Percentiles rank a stretch among this genome's conserved stretches.
These are phyloP conservation scores for Ctenochaetus hawaiiensis DNA, from an alignment of 2,797 vertebrate species.

Conservation along the genomic window DNA sequence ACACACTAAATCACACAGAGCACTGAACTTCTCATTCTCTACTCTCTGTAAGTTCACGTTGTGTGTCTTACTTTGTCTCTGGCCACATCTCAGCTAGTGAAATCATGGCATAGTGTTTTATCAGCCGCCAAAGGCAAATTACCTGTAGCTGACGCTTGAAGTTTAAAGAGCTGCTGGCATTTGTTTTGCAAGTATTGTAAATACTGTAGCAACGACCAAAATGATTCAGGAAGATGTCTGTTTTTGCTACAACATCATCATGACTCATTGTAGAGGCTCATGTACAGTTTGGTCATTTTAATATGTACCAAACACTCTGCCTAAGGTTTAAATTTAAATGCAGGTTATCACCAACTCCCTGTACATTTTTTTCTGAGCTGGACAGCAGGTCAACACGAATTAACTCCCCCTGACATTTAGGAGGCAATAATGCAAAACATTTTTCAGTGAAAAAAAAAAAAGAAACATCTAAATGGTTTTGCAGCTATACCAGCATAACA, in stretches of 20 bases:
- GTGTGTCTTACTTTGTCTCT: neutral
- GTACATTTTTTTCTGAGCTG: neutral
- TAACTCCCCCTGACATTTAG: neutral
- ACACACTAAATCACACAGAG: neutral
- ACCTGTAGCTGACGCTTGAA: neutral
- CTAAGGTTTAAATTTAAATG: conserved; percentile 27
- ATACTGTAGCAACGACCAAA: neutral
- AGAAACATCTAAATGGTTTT: neutral
- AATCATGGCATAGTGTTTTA: neutral
- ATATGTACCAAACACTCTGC: conserved; percentile 17
- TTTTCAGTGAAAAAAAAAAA: neutral
- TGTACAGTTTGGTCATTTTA: neutral
- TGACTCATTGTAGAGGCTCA: conserved; percentile 28
- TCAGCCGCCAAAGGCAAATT: conserved; percentile 15
- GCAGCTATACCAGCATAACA: neutral
- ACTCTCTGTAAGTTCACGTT: neutral
- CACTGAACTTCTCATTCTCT: neutral
- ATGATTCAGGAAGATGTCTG: conserved; percentile 8
- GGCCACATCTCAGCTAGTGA: neutral
- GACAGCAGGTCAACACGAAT: conserved; percentile 15
- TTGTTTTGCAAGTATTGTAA: conserved; percentile 17
- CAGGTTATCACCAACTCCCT: neutral
- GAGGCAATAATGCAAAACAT: neutral
- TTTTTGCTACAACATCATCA: conserved; percentile 8
- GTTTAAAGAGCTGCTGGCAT: conserved; percentile 16